Evolutionary conservation across 2,113 vertebrate species (phyloP), one percentile per base, ranked within the genome.

Genomic region (Chaetura pelagica): DNA sequence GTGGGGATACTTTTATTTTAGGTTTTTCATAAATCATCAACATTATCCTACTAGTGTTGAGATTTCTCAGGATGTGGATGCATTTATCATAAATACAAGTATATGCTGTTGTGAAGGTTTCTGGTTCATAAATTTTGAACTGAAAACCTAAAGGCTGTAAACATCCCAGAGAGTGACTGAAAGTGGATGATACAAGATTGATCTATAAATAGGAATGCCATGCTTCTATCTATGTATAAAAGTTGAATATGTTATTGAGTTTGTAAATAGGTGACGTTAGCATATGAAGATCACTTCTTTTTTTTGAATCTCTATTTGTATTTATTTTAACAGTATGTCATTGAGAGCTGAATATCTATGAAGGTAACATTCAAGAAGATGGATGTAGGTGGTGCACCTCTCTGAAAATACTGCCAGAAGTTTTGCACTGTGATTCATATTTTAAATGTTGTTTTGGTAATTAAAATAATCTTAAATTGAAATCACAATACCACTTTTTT

Each of bases 371-470:
- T 68, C 30, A 68, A 59, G 59, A 44, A 44, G 19, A 55, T 49
- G 19, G 73, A 57, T 15, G 5, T 75, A 35, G 64, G 17, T 89
- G 46, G 46, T 76, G 34, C 15, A 12, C 35, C 21, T 46, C 66
- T 90, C 62, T 66, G 73, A 74, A 95, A 84, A 81, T 77, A n/a
- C 55, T 79, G 35, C 17, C 21, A 85, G 42, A 63, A 55, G 10
- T 71, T 42, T 22, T 82, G 38, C 44, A 19, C 95, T 44, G 24
- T 12, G 16, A 57, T 71, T 76, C 35, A 32, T 90, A 24, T 84
- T 94, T 94, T 49, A 93, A 92, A 67, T 87, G 46, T 42, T 93
- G 7, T 21, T 82, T 27, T 88, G 80, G 35, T 95, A 87, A 90
- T 76, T 80, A 67, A 82, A 74, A 57, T 29, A 76, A 35, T 73